Evolutionary conservation across 2,113 vertebrate species (phyloP), one percentile per base, ranked within the genome.

Genomic region (Oncorhynchus gorbuscha): DNA sequence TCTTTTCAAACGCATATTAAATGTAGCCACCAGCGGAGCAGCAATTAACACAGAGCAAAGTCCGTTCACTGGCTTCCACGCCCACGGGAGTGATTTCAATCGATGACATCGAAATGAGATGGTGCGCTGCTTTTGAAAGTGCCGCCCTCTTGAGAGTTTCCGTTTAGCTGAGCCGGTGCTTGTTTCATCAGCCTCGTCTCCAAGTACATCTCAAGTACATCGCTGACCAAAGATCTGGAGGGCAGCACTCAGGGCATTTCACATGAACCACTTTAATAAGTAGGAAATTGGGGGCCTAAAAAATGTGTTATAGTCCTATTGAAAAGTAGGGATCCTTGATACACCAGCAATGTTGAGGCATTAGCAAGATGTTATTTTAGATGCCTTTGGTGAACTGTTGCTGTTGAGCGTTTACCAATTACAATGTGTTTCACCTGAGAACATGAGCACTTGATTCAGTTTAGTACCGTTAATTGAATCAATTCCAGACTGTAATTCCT

Each of bases 401-500:
- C 59, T 62, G 20, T 0, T 62, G 55, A 14, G 4, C 4, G n/a
- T 24, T 55, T 55, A 22, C 59, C 59, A 62, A 62, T 62, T 62
- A 11, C 7, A 62, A 35, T 79, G 67, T 35, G 48, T 84, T 88
- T 78, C 74, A 79, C 79, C 48, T 72, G 70, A 77, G 76, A 66
- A 49, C 30, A 30, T n/a, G 71, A 30, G 26, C 48, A 73, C 65
- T 79, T 22, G 59, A 79, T 78, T 79, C 24, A 39, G 67, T 76
- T 72, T 76, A 84, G 83, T 49, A 68, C 75, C 64, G 39, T 85
- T 85, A 78, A 85, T 83, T 76, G 58, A 80, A 83, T 82, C 61
- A 79, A 75, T 84, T 74, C 51, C 22, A 39, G 58, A 9, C 74
- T 76, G 28, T 76, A 69, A 77, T 75, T 70, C 55, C 59, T 72